phyloP scores from a whole-genome alignment of 2,797 vertebrate genomes.

The Coracias cyanogaster region DNA sequence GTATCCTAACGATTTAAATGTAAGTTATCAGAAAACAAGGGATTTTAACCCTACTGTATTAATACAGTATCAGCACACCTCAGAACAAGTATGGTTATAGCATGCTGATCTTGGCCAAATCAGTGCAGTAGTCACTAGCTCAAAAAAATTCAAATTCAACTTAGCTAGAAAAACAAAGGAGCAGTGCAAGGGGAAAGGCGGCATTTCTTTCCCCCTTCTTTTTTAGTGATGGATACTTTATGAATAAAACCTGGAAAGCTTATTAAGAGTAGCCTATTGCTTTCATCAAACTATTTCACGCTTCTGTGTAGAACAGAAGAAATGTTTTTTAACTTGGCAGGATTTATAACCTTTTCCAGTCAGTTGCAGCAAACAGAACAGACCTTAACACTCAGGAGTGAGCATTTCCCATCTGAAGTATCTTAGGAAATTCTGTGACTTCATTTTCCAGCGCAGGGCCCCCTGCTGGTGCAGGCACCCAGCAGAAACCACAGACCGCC shows the following conservation, averaged over 20 bases:
- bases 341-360: neutral
- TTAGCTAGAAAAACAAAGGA: neutral
- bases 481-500: neutral
- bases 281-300: neutral
- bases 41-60: neutral
- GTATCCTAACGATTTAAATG: neutral
- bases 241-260: neutral
- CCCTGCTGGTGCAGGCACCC: slow-evolving; percentile 12
- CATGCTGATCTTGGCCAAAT: neutral
- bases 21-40: neutral
- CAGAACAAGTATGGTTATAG: neutral
- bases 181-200: fast-evolving
- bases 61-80: neutral
- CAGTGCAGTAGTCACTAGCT: neutral
- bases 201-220: neutral
- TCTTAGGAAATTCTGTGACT: neutral
- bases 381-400: neutral
- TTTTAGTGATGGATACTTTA: neutral
- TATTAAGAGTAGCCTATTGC: neutral
- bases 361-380: neutral
- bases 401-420: neutral
- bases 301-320: neutral
- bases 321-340: neutral
- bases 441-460: neutral
- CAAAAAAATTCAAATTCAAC: neutral